Conservation (phyloP, 2,888 invertebrate genomes). For the Thera obeliscata region DNA sequence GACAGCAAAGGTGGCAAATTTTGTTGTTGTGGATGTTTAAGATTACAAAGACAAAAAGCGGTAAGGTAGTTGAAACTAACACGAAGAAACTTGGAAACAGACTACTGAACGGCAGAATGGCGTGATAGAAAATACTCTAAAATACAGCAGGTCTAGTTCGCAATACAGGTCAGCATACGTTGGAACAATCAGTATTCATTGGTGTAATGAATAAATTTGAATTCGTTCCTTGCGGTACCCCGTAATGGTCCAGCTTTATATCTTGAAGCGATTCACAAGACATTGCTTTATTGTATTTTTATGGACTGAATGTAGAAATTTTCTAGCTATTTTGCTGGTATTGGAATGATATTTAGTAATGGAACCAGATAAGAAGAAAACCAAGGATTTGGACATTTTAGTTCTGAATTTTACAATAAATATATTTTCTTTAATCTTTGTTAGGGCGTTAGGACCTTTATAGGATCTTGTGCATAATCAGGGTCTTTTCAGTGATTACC, state of each 20-base stretch:
- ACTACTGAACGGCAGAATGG: background rate
- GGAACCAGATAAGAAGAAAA: no score
- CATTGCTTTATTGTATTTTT: constrained; percentile 34
- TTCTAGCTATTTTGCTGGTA: constrained; percentile 11
- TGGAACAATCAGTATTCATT: constrained; percentile 52
- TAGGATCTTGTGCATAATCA: constrained; percentile 4
- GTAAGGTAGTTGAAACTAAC: background rate
- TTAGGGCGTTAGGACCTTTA: background rate
- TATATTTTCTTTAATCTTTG: background rate
- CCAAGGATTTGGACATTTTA: background rate
- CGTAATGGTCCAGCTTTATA: constrained; percentile 38
- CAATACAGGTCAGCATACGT: constrained; percentile 39
- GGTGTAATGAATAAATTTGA: constrained; percentile 52
- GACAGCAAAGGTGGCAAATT: constrained; percentile 26
- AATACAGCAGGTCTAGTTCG: constrained; percentile 24
- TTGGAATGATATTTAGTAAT: background rate
- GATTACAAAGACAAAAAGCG: constrained; percentile 11
- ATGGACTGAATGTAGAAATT: constrained; percentile 6
- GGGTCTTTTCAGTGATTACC: constrained; percentile 8
- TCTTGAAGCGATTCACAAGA: constrained; percentile 31
- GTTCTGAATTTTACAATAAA: background rate
- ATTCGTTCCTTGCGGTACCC: constrained; percentile 40
- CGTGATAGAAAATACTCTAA: constrained; percentile 6
- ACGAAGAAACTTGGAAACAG: background rate
- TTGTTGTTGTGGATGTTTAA: constrained; percentile 6